A percentile compares a stretch with the other conserved stretches of the same genome.
These are phyloP conservation scores for Schizaphis graminum DNA, from an alignment of 2,888 invertebrate species.

Conservation along the genomic window DNA sequence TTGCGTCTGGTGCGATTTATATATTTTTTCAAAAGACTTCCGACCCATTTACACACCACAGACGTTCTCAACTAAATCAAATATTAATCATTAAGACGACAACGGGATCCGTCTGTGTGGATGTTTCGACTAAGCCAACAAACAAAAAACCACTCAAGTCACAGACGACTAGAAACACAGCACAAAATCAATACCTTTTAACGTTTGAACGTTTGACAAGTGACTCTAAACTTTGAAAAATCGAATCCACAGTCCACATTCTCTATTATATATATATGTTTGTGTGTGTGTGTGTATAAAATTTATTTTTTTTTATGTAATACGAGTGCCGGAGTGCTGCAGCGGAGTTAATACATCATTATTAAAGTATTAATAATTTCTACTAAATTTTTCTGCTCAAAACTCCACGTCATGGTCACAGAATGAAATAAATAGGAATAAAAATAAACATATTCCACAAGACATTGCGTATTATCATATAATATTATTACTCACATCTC, in stretches of 20 bases:
- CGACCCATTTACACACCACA: not conserved
- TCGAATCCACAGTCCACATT: not conserved
- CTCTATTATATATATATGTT: not conserved
- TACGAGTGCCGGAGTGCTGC: not conserved
- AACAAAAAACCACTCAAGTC: constrained; percentile 15
- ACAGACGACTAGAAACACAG: not conserved
- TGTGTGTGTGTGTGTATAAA: too few relatives aligned
- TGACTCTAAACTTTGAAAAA: not conserved
- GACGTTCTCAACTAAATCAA: constrained; percentile 30
- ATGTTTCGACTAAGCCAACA: not conserved
- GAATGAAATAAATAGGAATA: not conserved
- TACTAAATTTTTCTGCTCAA: not conserved
- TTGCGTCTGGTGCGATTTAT: not conserved
- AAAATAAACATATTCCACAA: not conserved
- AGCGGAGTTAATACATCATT: not conserved
- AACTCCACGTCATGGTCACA: not conserved
- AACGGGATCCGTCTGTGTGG: not conserved
- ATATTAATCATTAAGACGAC: constrained; percentile 25
- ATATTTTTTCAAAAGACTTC: not conserved
- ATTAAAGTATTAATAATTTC: not conserved
- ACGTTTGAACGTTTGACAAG: constrained; percentile 14
- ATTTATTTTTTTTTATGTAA: not conserved
- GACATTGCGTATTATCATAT: not conserved
- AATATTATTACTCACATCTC: not conserved
- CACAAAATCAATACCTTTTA: constrained; percentile 27